phyloP scores from a whole-genome alignment of 2,113 vertebrate genomes.

The Dipodomys stephensi region DNA sequence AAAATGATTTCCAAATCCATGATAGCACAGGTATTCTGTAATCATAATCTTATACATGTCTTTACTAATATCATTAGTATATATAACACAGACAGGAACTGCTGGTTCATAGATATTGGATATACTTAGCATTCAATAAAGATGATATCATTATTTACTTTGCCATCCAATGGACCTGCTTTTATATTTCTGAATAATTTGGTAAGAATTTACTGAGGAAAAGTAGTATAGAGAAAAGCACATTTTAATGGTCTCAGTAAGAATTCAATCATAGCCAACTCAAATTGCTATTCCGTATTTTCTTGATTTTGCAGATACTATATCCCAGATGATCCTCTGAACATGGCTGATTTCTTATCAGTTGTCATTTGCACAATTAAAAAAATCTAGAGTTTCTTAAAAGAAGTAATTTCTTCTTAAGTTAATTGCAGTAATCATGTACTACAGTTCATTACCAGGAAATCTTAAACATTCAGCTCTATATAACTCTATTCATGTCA shows the following conservation, averaged over 20 bases:
- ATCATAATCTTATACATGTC: background rate
- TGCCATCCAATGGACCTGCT: background rate
- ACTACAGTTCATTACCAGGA: background rate
- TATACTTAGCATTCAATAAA: background rate
- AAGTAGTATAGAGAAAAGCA: background rate
- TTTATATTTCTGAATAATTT: background rate
- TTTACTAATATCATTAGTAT: background rate
- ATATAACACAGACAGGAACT: background rate
- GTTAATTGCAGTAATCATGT: background rate
- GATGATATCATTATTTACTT: background rate
- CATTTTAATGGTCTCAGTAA: background rate
- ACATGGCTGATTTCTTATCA: background rate
- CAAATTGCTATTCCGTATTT: background rate
- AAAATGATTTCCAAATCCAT: background rate
- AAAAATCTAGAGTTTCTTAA: background rate
- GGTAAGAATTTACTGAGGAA: background rate
- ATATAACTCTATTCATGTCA: background rate
- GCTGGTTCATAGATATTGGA: background rate
- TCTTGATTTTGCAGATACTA: background rate
- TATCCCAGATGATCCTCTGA: background rate
- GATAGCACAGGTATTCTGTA: background rate
- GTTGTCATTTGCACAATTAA: background rate
- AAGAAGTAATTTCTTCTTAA: background rate
- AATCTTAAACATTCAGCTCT: background rate
- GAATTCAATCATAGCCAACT: background rate